Evolutionary conservation across 2,113 vertebrate genomes (phyloP), one percentile per base, ranked within the genome.

Genomic region (Elephas maximus): DNA sequence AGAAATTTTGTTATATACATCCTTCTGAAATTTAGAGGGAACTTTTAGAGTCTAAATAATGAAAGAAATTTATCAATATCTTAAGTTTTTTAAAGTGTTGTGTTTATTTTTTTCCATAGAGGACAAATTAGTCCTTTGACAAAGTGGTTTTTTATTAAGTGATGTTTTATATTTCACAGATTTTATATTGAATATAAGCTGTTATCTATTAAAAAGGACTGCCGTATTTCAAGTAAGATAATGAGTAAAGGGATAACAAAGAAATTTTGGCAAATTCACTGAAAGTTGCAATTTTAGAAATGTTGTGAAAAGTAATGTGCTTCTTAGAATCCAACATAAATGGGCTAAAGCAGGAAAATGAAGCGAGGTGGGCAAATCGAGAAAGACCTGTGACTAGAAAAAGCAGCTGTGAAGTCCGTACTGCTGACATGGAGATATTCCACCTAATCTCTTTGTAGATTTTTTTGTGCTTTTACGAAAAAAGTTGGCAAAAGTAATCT

Each of bases 391-490:
- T 92, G 30, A 44, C 24, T 33, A 45, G 65, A 44, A 33, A 88
- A 88, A n/a, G 51, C 30, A 6, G 44, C 23, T 1, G 15, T 44
- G 44, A 63, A 18, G 12, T 57, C 33, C 24, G 0, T 5, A 2
- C 1, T 3, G 62, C 86, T 45, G 10, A 21, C 2, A 0, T 1
- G 21, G 80, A 60, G 33, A 44, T 9, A 17, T 6, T 41, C 83
- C 3, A 17, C 79, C 44, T 71, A 41, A 33, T 67, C 44, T 84
- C 88, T 85, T 33, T 24, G n/a, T 10, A 21, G 77, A 60, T 69
- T 45, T 76, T 79, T 91, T 89, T 90, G 79, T 96, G 28, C 30
- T 87, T 89, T 26, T 67, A 91, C 83, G 87, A 94, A 67, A 45
- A 77, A 87, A 63, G 15, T 57, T n/a, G 33, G 63, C 86, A 95